phyloP scores from a whole-genome alignment of 1,140 invertebrate genomes.

The Laodelphax striatellus region DNA sequence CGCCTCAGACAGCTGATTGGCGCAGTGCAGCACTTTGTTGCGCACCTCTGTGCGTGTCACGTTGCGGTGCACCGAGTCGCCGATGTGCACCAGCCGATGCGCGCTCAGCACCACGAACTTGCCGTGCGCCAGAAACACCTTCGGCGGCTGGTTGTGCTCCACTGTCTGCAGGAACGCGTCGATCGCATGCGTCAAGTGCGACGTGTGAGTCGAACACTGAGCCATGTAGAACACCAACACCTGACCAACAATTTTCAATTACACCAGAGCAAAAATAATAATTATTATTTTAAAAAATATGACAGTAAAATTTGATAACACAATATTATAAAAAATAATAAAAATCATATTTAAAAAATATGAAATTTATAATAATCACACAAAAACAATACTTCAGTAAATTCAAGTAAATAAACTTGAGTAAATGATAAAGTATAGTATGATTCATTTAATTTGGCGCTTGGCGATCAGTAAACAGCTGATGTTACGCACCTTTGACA shows the following conservation, averaged over 20 bases:
- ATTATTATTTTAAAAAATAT: too few species aligned
- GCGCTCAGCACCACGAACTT: slow-evolving; percentile 90
- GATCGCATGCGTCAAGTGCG: slow-evolving; percentile 75
- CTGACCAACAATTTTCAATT: slow-evolving; percentile 32
- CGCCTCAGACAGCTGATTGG: slow-evolving; percentile 72
- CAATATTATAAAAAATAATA: too few species aligned
- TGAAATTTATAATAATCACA: too few species aligned
- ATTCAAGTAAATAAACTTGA: too few species aligned
- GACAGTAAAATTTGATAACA: too few species aligned
- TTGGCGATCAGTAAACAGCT: too few species aligned
- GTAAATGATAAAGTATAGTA: too few species aligned
- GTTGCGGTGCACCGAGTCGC: slow-evolving; percentile 79
- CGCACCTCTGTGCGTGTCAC: slow-evolving; percentile 57
- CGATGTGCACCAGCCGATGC: slow-evolving; percentile 85
- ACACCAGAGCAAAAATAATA: neutral
- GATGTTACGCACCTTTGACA: too few species aligned
- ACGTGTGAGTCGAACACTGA: slow-evolving; percentile 71
- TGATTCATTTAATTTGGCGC: too few species aligned
- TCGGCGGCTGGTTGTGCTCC: slow-evolving; percentile 84
- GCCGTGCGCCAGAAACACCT: slow-evolving; percentile 74
- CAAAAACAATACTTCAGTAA: too few species aligned
- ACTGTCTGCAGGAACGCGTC: slow-evolving; percentile 84
- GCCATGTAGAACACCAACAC: slow-evolving; percentile 74
- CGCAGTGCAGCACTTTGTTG: slow-evolving; percentile 59
- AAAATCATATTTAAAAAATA: too few species aligned